Evolutionary conservation across 2,888 invertebrate species (phyloP).

Genomic region (Bursaphelenchus okinawaensis): DNA sequence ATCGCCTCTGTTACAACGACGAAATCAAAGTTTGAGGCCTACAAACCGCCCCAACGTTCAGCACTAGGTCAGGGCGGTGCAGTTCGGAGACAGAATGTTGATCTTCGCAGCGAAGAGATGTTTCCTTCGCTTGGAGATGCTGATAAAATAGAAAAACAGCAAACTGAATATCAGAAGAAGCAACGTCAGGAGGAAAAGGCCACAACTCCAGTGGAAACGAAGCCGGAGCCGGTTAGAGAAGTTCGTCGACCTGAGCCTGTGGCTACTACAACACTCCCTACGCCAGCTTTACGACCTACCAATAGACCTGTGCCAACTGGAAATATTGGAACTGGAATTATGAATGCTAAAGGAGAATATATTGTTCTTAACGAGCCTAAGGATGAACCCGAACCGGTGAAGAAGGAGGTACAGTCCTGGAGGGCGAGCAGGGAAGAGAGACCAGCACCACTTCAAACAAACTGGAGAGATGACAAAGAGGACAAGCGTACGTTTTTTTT

Average conservation of each 20-base stretch:
- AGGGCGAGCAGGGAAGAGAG: background rate
- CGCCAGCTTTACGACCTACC: background rate
- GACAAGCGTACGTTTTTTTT: background rate
- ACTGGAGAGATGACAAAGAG: background rate
- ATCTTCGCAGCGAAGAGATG: conserved; percentile 10
- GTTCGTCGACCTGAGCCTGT: background rate
- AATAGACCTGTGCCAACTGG: background rate
- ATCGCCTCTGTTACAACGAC: background rate
- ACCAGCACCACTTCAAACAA: background rate
- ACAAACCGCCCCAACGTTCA: conserved; percentile 7
- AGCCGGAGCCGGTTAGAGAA: background rate
- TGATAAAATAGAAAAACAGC: conserved; percentile 10
- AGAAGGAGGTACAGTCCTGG: background rate
- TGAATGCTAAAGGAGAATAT: conserved; percentile 7
- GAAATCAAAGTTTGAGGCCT: conserved; percentile 5
- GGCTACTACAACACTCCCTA: background rate
- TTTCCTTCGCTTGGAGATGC: conserved; percentile 14
- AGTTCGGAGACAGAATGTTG: conserved; percentile 1
- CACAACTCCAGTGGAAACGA: background rate
- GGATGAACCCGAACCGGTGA: background rate
- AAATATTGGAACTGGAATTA: conserved; percentile 2
- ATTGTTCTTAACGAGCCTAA: background rate
- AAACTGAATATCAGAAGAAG: background rate
- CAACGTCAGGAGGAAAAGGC: background rate
- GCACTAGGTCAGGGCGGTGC: background rate